Evolutionary conservation across 1,140 invertebrate genomes (phyloP), one percentile per base, ranked within the genome.

Genomic region (Paramacrobiotus metropolitanus): DNA sequence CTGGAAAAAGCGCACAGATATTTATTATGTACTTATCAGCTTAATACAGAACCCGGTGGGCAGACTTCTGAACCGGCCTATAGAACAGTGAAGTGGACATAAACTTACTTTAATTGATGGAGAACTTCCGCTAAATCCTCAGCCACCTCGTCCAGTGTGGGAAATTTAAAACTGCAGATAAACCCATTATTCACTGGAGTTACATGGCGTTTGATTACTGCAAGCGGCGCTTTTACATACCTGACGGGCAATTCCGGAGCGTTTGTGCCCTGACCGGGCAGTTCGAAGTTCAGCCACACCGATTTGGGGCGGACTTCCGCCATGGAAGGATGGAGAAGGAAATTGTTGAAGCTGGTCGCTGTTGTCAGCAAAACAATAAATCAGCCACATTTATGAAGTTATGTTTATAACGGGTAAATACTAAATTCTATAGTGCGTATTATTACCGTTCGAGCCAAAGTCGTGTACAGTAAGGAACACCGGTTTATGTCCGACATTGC

Each of bases 381-480:
- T 28, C 21, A 59, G 21, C 21, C 9, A 59, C 9, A 21, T 24
- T 24, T 20, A 24, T 59, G 9, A n/a, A n/a, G n/a, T n/a, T n/a
- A n/a, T n/a, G n/a, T n/a, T n/a, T n/a, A n/a, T n/a, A n/a, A n/a
- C n/a, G n/a, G n/a, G n/a, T n/a, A n/a, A n/a, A n/a, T n/a, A n/a
- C n/a, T n/a, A n/a, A n/a, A n/a, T n/a, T n/a, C n/a, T n/a, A n/a
- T n/a, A n/a, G n/a, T n/a, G n/a, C n/a, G n/a, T n/a, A n/a, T n/a
- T n/a, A n/a, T n/a, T n/a, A 88, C 85, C 84, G 72, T 88, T 88
- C 68, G 83, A 86, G 70, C 87, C 87, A 65, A 90, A 76, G 71
- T 91, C 87, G 72, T 91, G 87, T 2, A 90, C 84, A n/a, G 87
- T 90, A 29, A 90, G 73, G 69, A 91, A 86, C 48, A 86, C 80